Conservation (phyloP, 2,797 vertebrate genomes). For the Protonibea diacanthus region DNA sequence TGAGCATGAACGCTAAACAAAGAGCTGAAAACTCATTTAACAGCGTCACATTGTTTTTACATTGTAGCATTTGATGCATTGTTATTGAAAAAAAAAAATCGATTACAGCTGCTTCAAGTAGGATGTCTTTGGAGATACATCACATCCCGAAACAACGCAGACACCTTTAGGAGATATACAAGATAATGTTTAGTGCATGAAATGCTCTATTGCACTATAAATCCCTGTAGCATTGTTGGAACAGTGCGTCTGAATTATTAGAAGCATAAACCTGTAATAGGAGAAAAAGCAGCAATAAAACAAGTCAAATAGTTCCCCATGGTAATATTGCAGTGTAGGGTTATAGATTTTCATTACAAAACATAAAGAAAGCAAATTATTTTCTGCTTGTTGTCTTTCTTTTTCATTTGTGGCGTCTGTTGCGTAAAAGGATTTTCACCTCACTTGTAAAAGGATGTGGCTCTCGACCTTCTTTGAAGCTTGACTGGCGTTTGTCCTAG, state of each 20-base stretch:
- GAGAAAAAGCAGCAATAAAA: constrained; percentile 21
- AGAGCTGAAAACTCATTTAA: too few relatives aligned
- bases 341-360: neutral
- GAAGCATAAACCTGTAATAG: neutral
- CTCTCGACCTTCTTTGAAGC: constrained; percentile 17
- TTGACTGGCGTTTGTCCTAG: constrained; percentile 40
- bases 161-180: neutral
- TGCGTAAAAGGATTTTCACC: neutral
- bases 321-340: neutral
- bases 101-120: too few relatives aligned
- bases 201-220: too few relatives aligned
- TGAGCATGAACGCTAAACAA: too few relatives aligned
- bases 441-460: constrained; percentile 33
- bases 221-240: too few relatives aligned
- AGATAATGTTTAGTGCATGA: neutral
- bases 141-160: too few relatives aligned
- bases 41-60: too few relatives aligned
- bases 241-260: neutral
- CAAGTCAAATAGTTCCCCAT: neutral
- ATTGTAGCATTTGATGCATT: too few relatives aligned
- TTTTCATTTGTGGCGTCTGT: neutral
- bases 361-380: neutral
- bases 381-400: neutral
- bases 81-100: too few relatives aligned
- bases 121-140: too few relatives aligned